Evolutionary conservation across 1,140 invertebrate species (phyloP).

Genomic region (Aphis craccivora): DNA sequence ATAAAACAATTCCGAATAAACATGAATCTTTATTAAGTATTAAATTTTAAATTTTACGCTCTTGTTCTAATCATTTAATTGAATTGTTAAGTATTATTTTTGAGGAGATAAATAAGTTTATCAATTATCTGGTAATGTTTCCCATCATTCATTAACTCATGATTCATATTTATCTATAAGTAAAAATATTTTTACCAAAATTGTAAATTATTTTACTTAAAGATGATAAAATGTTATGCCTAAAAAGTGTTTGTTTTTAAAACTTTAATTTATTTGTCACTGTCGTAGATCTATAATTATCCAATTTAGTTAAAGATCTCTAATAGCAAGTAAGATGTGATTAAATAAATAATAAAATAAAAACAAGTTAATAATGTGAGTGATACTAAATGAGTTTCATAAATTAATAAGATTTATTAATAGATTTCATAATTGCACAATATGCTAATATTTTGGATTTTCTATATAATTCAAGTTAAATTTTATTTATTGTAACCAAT

Average conservation of each 20-base stretch:
- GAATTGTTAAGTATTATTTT: neutral
- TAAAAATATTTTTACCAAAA: neutral
- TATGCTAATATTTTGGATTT: neutral
- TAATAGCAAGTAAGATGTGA: neutral
- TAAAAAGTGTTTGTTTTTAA: neutral
- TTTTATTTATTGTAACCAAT: neutral
- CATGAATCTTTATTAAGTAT: neutral
- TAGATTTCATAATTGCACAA: neutral
- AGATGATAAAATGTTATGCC: neutral
- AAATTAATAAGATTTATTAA: neutral
- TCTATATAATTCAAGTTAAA: neutral
- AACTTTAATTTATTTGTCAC: neutral
- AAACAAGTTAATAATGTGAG: neutral
- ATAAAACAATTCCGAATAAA: neutral
- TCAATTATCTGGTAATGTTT: neutral
- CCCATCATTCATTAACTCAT: neutral
- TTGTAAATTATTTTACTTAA: neutral
- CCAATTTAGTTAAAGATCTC: constrained; percentile 12
- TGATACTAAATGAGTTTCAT: neutral
- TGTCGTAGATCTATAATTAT: neutral
- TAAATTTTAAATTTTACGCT: neutral
- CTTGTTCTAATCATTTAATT: neutral
- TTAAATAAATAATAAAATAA: neutral
- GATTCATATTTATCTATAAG: neutral
- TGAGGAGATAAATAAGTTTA: neutral